Conservation (phyloP, 2,888 invertebrate species). For the Eupithecia insigniata region DNA sequence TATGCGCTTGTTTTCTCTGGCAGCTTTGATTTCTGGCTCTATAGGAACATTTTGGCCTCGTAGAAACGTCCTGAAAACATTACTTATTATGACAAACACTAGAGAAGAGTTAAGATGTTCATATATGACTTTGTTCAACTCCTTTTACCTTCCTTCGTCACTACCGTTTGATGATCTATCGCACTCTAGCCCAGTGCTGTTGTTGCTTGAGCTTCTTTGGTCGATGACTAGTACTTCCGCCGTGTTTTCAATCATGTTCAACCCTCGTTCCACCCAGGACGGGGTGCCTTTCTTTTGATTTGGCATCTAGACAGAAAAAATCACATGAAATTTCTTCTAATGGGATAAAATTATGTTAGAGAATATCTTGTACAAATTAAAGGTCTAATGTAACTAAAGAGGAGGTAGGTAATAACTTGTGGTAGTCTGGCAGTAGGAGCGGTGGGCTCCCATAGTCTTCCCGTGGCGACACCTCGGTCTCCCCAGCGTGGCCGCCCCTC, state of each 20-base stretch:
- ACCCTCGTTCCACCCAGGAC: conserved; percentile 84
- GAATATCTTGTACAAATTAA: too few species aligned
- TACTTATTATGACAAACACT: neutral
- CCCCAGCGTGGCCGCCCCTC: conserved; percentile 90
- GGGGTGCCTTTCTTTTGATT: conserved; percentile 81
- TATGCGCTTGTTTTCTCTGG: conserved; percentile 91
- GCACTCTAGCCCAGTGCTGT: conserved; percentile 73
- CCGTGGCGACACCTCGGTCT: conserved; percentile 87
- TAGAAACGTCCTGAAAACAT: conserved; percentile 85
- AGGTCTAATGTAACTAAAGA: too few species aligned
- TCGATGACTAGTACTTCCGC: conserved; percentile 85
- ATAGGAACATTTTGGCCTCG: conserved; percentile 94
- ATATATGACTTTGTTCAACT: neutral
- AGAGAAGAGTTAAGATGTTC: neutral
- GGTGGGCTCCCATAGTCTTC: conserved; percentile 87
- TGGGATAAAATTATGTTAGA: neutral
- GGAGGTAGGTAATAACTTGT: conserved; percentile 71
- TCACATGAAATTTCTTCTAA: neutral
- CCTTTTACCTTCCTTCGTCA: conserved; percentile 74
- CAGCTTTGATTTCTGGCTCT: conserved; percentile 91
- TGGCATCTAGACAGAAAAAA: conserved; percentile 65
- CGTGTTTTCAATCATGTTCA: conserved; percentile 80
- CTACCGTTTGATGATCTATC: conserved; percentile 79
- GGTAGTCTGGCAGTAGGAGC: conserved; percentile 78
- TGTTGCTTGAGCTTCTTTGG: conserved; percentile 78